phyloP scores from a whole-genome alignment of 2,113 vertebrate species.

The Entosphenus tridentatus region DNA sequence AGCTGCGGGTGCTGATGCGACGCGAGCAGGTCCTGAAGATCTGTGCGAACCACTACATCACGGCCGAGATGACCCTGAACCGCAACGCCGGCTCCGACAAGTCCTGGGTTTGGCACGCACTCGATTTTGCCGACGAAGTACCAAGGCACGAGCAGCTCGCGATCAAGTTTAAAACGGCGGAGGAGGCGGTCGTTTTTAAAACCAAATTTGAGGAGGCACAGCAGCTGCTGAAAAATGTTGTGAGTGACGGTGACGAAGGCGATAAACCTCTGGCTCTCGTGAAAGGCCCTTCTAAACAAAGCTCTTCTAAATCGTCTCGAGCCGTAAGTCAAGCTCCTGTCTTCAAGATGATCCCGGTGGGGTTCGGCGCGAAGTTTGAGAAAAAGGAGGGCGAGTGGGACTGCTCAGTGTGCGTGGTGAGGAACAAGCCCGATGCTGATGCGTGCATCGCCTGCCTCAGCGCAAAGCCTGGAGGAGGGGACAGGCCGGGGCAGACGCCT shows the following conservation, averaged over 20 bases:
- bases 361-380: slow-evolving; percentile 17
- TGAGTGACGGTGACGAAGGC: too few species aligned
- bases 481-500: too few species aligned
- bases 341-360: slow-evolving; percentile 11
- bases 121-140: slow-evolving; percentile 78
- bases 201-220: slow-evolving; percentile 68
- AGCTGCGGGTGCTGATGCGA: slow-evolving; percentile 81
- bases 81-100: slow-evolving; percentile 68
- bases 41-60: slow-evolving; percentile 95
- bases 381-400: slow-evolving; percentile 38
- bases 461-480: slow-evolving; percentile 15
- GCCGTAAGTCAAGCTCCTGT: too few species aligned
- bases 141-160: slow-evolving; percentile 73
- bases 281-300: too few species aligned
- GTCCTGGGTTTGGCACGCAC: slow-evolving; percentile 84
- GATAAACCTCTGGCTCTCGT: too few species aligned
- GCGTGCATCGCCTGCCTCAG: slow-evolving; percentile 34
- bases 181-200: slow-evolving; percentile 78
- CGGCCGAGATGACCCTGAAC: slow-evolving; percentile 56
- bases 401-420: slow-evolving; percentile 26
- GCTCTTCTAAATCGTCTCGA: too few species aligned
- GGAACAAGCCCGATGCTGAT: slow-evolving; percentile 24
- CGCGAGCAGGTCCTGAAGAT: slow-evolving; percentile 90
- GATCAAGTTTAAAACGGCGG: slow-evolving; percentile 76
- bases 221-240: slow-evolving; percentile 21